A percentile compares a stretch with the other conserved stretches of the same genome.
phyloP scores from a whole-genome alignment of 2,888 invertebrate genomes.

The Marronus borbonicus region DNA sequence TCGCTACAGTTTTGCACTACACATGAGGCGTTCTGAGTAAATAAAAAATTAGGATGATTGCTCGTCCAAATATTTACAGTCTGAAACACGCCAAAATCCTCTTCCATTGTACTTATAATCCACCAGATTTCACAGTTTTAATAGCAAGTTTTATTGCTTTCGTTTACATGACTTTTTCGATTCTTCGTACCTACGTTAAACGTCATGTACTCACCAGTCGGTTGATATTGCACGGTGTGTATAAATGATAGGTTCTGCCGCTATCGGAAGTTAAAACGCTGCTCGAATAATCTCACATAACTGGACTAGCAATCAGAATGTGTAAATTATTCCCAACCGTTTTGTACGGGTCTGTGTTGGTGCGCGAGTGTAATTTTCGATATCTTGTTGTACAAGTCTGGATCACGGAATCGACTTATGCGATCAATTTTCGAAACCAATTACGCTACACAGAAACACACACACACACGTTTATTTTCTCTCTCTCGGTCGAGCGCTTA shows the following conservation, averaged over 20 bases:
- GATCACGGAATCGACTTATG: conserved; percentile 65
- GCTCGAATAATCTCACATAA: conserved; percentile 69
- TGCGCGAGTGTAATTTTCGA: conserved; percentile 64
- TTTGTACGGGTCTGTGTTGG: conserved; percentile 55
- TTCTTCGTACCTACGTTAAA: conserved; percentile 3
- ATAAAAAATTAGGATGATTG: too few species aligned
- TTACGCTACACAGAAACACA: conserved; percentile 54
- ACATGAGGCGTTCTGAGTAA: too few species aligned
- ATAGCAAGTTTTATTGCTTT: too few species aligned
- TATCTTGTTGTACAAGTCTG: conserved; percentile 66
- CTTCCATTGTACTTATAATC: too few species aligned
- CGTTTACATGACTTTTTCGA: not conserved
- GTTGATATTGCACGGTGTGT: conserved; percentile 59
- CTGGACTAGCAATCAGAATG: conserved; percentile 69
- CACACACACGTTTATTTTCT: not conserved
- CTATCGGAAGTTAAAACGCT: conserved; percentile 70
- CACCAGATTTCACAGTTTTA: too few species aligned
- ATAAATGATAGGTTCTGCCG: conserved; percentile 67
- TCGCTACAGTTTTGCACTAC: too few species aligned
- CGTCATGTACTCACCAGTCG: conserved; percentile 24
- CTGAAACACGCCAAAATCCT: too few species aligned
- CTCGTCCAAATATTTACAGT: too few species aligned
- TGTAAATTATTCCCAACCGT: conserved; percentile 67
- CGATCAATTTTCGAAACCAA: conserved; percentile 65
- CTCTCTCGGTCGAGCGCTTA: conserved; percentile 17